Evolutionary conservation across 1,140 invertebrate genomes (phyloP), one percentile per base, ranked within the genome.

Genomic region (Sinella curviseta): DNA sequence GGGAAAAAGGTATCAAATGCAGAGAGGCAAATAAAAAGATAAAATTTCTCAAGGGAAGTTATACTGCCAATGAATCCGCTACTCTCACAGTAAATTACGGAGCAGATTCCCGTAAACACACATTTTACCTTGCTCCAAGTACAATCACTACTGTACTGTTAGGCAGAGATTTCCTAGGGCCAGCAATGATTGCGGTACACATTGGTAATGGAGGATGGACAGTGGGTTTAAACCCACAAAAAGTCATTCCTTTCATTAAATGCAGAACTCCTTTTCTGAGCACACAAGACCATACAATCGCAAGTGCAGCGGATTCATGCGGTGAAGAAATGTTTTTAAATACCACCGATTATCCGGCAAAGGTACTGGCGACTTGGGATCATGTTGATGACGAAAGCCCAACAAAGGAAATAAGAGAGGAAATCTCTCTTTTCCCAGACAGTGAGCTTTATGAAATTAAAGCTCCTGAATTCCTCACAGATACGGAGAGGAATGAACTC

Each of bases 101-200:
- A 30, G 77, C 33, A 31, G 54, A 75, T 0, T 74, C 20, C 8
- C 17, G 16, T 0, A 74, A 36, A 24, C 74, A 77, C 3, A 77
- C n/a, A 14, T 77, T 82, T 35, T 24, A 30, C 0, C 17, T 82
- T n/a, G 0, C 76, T 12, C 78, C 78, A 0, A 55, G 55, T 0
- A 26, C 33, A 30, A 48, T 26, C 0, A 57, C 54, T 33, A 20
- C 77, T 0, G 35, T 82, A 4, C n/a, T 82, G 1, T 36, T 82
- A 26, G 81, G 81, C 0, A 17, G 81, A 60, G 79, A 82, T 74
- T 82, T 82, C 54, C 48, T 82, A 1, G n/a, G 67, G 0, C 17
- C 36, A 60, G 34, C 16, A 39, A 34, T 74, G 12, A 73, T 82
- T 28, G 60, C 39, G 1, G 16, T 80, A 0, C 28, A 76, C 35